Percentiles rank a stretch among this genome's conserved stretches.
Evolutionary conservation across 1,140 invertebrate species (phyloP).

Genomic region (Whitmania pigra): DNA sequence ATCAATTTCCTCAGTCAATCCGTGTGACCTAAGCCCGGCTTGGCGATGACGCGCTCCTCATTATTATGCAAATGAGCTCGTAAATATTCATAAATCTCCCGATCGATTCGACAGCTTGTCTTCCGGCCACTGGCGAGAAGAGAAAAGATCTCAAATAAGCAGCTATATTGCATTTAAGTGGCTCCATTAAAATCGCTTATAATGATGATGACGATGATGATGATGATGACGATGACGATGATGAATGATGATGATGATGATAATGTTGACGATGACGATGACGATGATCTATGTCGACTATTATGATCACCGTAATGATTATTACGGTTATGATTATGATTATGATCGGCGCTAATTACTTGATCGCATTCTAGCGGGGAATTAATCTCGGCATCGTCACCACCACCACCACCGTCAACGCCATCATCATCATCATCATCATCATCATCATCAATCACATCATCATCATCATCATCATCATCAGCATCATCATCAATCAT

Average conservation of each 20-base stretch:
- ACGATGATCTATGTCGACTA: not conserved
- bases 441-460: not conserved
- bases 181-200: no score
- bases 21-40: no score
- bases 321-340: not conserved
- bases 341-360: no score
- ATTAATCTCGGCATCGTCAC: not conserved
- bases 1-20: no score
- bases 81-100: no score
- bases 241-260: constrained; percentile 6
- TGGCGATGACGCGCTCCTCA: no score
- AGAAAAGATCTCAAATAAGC: no score
- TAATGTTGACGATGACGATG: not conserved
- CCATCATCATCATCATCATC: not conserved
- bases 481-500: not conserved
- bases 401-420: not conserved
- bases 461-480: not conserved
- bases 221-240: not conserved
- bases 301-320: not conserved
- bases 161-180: no score
- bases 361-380: no score
- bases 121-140: no score
- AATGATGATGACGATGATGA: not conserved
- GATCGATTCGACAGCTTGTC: no score
- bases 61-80: no score